phyloP scores from a whole-genome alignment of 92 coral and sea anemone species.

The Micromussa lordhowensis region DNA sequence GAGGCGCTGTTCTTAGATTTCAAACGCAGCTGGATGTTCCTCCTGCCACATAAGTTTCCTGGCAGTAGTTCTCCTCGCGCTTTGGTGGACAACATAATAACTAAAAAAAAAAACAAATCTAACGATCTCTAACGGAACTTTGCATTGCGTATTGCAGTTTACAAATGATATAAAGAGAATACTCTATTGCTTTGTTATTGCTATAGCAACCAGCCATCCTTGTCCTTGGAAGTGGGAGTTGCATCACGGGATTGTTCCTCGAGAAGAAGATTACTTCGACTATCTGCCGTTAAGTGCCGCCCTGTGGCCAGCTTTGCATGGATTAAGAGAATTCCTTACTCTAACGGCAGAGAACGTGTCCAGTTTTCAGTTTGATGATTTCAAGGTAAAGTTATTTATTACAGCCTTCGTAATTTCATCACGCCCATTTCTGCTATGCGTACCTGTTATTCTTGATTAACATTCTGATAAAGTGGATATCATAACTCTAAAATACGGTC shows the following conservation, averaged over 20 bases:
- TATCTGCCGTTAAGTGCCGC: not conserved
- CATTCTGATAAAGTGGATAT: not conserved
- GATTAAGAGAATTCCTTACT: slow-evolving; percentile 13
- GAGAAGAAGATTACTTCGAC: slow-evolving; percentile 21
- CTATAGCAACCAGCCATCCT: slow-evolving; percentile 12
- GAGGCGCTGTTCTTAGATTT: too few relatives aligned
- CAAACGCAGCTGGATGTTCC: too few relatives aligned
- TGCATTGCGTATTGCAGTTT: not conserved
- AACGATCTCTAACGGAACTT: not conserved
- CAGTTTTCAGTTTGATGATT: not conserved
- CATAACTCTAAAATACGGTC: not conserved
- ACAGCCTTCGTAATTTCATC: not conserved
- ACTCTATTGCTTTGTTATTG: not conserved
- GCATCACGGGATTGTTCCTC: slow-evolving; percentile 19
- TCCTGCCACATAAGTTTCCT: too few relatives aligned
- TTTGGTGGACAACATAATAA: too few relatives aligned
- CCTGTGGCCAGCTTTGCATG: not conserved
- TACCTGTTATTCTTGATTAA: not conserved
- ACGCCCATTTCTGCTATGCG: not conserved
- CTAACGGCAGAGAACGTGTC: not conserved
- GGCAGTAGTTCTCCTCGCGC: too few relatives aligned
- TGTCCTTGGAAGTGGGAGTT: slow-evolving; percentile 29
- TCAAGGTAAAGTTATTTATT: not conserved
- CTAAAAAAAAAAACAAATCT: too few relatives aligned
- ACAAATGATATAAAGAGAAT: not conserved